Percentiles rank a stretch among this genome's conserved stretches.
Evolutionary conservation across 2,888 invertebrate genomes (phyloP).

Genomic region (Chaitophorus viminalis): DNA sequence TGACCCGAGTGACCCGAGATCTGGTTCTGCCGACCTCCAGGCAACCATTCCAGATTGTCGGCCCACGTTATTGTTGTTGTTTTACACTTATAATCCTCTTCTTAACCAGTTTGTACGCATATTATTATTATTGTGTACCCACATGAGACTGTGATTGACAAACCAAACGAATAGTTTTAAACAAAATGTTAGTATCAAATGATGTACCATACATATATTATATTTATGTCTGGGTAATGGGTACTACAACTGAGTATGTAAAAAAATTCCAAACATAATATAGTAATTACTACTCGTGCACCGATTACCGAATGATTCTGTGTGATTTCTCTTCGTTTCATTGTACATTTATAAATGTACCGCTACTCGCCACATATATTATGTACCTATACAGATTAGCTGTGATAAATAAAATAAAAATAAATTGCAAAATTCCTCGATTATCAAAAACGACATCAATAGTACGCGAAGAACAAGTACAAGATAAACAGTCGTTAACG

Average conservation of each 20-base stretch:
- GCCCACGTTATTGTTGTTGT: constrained; percentile 33
- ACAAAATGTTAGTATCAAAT: background rate
- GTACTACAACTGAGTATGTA: too few relatives aligned
- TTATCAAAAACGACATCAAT: background rate
- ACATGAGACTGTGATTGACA: background rate
- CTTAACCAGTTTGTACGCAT: background rate
- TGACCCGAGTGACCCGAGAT: constrained; percentile 58
- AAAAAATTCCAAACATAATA: background rate
- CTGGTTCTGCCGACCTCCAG: constrained; percentile 58
- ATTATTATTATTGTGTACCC: background rate
- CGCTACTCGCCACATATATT: background rate
- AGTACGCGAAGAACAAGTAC: background rate
- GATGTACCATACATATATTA: too few relatives aligned
- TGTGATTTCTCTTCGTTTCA: background rate
- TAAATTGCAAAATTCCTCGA: background rate
- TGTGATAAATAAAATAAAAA: background rate
- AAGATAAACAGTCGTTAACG: background rate
- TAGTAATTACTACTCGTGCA: background rate
- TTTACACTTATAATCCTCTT: constrained; percentile 7
- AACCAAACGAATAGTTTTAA: background rate
- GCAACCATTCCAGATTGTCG: constrained; percentile 34
- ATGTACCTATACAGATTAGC: background rate
- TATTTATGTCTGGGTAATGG: too few relatives aligned
- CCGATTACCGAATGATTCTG: background rate
- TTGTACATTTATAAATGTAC: background rate